These are phyloP conservation scores for Chrysopa pallens DNA, from an alignment of 1,140 invertebrate species.

Conservation along the genomic window DNA sequence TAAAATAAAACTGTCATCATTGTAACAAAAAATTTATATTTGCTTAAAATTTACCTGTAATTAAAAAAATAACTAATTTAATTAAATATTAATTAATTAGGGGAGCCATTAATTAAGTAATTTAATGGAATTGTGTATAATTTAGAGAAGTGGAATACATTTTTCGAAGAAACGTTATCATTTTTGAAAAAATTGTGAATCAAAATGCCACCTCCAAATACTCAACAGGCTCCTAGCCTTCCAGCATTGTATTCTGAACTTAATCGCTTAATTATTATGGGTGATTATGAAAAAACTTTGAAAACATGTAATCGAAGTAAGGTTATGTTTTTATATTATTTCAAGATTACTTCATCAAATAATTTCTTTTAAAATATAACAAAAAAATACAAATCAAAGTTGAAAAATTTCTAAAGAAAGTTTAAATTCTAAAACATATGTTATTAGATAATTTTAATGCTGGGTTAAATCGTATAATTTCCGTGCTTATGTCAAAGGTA, in stretches of 20 bases:
- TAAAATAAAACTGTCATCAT: too few species aligned
- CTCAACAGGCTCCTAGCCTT: conserved; percentile 16
- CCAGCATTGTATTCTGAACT: conserved; percentile 55
- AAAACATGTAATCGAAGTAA: conserved; percentile 82
- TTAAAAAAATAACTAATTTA: too few species aligned
- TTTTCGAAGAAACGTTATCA: too few species aligned
- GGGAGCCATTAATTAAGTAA: too few species aligned
- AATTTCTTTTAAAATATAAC: background rate
- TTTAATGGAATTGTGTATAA: too few species aligned
- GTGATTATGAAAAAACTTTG: conserved; percentile 75
- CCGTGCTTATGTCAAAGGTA: background rate
- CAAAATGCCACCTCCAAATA: too few species aligned
- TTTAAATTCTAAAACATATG: background rate
- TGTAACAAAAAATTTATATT: too few species aligned
- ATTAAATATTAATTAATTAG: too few species aligned
- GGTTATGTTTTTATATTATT: conserved; percentile 9
- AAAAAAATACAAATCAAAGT: too few species aligned
- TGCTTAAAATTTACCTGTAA: too few species aligned
- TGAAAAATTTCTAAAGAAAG: background rate
- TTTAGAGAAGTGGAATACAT: too few species aligned
- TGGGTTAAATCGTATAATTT: background rate
- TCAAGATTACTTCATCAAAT: conserved; percentile 1
- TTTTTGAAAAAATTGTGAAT: too few species aligned
- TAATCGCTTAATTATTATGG: conserved; percentile 65
- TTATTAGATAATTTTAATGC: background rate